A percentile compares a stretch with the other conserved stretches of the same genome.
Conservation (phyloP, 2,797 vertebrate genomes). For the Somateria mollissima region DNA sequence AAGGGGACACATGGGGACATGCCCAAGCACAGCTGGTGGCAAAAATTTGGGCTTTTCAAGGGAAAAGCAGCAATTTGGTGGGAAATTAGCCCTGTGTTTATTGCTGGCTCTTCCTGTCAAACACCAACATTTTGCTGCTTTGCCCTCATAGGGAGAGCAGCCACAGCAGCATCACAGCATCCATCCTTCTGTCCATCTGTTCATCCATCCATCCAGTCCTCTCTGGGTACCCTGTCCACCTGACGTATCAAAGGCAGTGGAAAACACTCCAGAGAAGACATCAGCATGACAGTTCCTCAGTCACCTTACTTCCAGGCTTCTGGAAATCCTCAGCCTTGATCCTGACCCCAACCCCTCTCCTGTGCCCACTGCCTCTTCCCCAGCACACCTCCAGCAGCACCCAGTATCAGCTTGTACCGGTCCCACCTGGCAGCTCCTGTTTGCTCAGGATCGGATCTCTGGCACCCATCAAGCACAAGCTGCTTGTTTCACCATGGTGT, state of each 20-base stretch:
- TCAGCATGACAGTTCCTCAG: not conserved
- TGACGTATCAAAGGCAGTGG: not conserved
- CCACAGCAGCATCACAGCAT: not conserved
- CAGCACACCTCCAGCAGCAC: not conserved
- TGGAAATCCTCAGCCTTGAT: not conserved
- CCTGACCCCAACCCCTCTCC: not conserved
- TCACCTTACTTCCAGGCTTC: not conserved
- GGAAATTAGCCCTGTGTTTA: not conserved
- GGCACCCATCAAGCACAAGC: not conserved
- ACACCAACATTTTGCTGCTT: not conserved
- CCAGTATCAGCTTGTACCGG: rapidly evolving
- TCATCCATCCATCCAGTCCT: not conserved
- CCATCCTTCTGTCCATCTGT: no score
- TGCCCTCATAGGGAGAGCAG: not conserved
- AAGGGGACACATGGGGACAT: rapidly evolving
- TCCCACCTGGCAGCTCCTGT: not conserved
- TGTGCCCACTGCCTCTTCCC: not conserved
- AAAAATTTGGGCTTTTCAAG: not conserved
- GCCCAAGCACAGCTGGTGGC: not conserved
- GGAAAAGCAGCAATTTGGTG: rapidly evolving
- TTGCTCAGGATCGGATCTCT: not conserved
- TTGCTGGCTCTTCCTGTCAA: not conserved
- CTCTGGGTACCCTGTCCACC: rapidly evolving
- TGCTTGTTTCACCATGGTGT: not conserved
- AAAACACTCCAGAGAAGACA: not conserved